Evolutionary conservation across 2,113 vertebrate species (phyloP), one percentile per base, ranked within the genome.

Genomic region (Nothobranchius kuhntae): DNA sequence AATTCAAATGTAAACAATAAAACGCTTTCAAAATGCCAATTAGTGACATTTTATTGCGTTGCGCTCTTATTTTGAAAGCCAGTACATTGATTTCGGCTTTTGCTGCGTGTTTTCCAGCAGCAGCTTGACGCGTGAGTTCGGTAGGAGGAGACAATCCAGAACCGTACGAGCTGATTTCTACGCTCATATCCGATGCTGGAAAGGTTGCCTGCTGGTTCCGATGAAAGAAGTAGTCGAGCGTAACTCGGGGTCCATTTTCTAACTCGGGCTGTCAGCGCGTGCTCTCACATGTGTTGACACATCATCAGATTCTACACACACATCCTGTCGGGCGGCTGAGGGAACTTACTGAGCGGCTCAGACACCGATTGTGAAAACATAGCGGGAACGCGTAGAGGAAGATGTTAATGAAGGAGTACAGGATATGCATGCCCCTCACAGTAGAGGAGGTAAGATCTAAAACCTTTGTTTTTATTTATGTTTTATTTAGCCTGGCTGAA

Each of bases 401-500:
- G 94, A 97, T 98, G 96, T 93, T 97, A 93, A 92, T 97, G 91
- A 98, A 98, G 93, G 96, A 98, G 94, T 98, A 97, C 88, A 93
- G 96, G 92, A 98, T 98, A 95, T 98, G 96, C 81, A 98, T 98
- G 96, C 96, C 96, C 38, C 92, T 98, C 83, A 97, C 96, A 48
- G 96, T 98, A 65, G 96, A 97, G 72, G 96, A 98, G 95, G 96
- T 98, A 93, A 94, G 95, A 30, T 88, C 70, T 12, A 13, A 73
- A 0, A 1, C 35, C n/a, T 60, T 56, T 3, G 9, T 36, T 0
- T n/a, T 9, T 9, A 56, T 53, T 1, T 76, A 65, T 68, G 35
- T 48, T 46, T 40, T 2, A 5, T 60, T 13, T 42, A 4, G 48
- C n/a, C 48, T 17, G 5, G 13, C 55, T 3, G 24, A 3, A 46